phyloP scores from a whole-genome alignment of 1,140 invertebrate species.

The Lithobius niger region DNA sequence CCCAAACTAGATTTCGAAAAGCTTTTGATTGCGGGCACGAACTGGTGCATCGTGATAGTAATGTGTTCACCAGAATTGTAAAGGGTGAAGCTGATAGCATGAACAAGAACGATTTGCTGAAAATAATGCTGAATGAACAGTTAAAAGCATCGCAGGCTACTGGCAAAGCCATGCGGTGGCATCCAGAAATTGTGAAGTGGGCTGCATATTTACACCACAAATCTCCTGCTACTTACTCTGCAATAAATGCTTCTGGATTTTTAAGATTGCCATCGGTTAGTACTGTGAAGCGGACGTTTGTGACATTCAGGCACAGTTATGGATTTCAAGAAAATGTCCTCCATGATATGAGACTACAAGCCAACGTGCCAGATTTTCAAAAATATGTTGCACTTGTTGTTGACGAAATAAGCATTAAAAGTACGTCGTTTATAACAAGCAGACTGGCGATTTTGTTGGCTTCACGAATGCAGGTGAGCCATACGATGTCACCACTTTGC shows the following conservation, averaged over 20 bases:
- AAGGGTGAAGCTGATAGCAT: background rate
- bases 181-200: slow-evolving; percentile 6
- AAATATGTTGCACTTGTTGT: background rate
- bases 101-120: background rate
- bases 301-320: background rate
- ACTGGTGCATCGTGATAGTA: background rate
- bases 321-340: background rate
- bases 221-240: background rate
- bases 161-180: background rate
- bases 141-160: background rate
- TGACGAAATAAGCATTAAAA: background rate
- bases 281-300: background rate
- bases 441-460: slow-evolving; percentile 1
- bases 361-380: background rate
- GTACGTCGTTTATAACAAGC: background rate
- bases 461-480: background rate
- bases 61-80: background rate
- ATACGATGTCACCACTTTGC: background rate
- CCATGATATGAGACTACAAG: background rate
- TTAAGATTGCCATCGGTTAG: background rate
- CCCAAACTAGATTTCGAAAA: background rate
- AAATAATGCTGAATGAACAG: background rate
- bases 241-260: background rate
- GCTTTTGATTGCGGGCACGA: background rate
- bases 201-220: background rate